A percentile compares a stretch with the other conserved stretches of the same genome.
Evolutionary conservation across 1,140 invertebrate genomes (phyloP).

Genomic region (Marisa cornuarietis): DNA sequence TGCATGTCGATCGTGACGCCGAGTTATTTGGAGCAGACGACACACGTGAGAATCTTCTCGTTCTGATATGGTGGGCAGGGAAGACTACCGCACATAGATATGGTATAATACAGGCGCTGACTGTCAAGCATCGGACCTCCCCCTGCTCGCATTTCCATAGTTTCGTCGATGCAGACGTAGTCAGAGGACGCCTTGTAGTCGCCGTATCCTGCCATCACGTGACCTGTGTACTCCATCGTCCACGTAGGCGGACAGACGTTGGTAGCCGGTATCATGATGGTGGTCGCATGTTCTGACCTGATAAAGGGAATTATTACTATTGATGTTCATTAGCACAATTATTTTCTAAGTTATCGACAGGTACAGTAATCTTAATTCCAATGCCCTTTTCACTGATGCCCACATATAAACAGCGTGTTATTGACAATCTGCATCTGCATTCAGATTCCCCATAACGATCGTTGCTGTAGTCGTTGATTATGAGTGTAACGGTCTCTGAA

Average conservation of each 20-base stretch:
- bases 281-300: background rate
- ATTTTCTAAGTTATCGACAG: no score
- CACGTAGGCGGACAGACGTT: conserved; percentile 27
- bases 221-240: conserved; percentile 38
- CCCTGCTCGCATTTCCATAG: conserved; percentile 23
- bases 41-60: conserved; percentile 38
- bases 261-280: conserved; percentile 35
- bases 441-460: no score
- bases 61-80: conserved; percentile 37
- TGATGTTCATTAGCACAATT: no score
- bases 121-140: conserved; percentile 22
- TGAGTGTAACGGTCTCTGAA: no score
- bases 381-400: no score
- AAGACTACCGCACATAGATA: conserved; percentile 33
- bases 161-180: conserved; percentile 37
- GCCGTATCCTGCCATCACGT: conserved; percentile 29
- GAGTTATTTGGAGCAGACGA: conserved; percentile 40
- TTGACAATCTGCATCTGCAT: no score
- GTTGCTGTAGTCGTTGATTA: no score
- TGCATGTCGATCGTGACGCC: no score
- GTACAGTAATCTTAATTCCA: no score
- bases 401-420: no score
- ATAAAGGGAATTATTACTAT: conserved; percentile 18
- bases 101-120: conserved; percentile 37
- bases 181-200: conserved; percentile 15